Evolutionary conservation across 2,113 vertebrate genomes (phyloP).

Genomic region (Papio anubis): DNA sequence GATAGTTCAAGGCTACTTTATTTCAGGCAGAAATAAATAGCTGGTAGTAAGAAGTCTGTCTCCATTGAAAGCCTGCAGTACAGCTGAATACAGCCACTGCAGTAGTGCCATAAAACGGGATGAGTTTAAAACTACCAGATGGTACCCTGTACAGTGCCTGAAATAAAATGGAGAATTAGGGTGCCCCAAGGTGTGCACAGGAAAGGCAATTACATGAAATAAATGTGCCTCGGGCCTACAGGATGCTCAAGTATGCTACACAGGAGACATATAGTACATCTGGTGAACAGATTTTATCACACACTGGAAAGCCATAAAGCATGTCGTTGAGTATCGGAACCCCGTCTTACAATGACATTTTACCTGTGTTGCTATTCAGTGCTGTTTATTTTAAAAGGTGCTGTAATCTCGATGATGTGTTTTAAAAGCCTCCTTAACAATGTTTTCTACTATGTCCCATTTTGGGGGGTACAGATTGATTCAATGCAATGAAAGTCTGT

Average conservation of each 20-base stretch:
- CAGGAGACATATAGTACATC: slow-evolving; percentile 92
- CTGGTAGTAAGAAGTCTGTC: slow-evolving; percentile 81
- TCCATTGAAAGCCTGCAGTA: slow-evolving; percentile 78
- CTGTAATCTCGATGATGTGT: slow-evolving; percentile 87
- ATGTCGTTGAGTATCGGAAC: slow-evolving; percentile 83
- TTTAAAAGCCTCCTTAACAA: slow-evolving; percentile 87
- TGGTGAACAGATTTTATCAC: slow-evolving; percentile 91
- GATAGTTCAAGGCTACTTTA: slow-evolving; percentile 82
- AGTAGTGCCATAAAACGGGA: slow-evolving; percentile 85
- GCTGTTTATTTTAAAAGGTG: slow-evolving; percentile 89
- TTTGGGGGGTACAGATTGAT: slow-evolving; percentile 74
- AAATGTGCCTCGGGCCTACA: slow-evolving; percentile 96
- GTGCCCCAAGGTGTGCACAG: slow-evolving; percentile 96
- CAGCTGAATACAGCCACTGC: slow-evolving; percentile 81
- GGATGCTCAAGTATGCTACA: slow-evolving; percentile 91
- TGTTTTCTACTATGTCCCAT: slow-evolving; percentile 80
- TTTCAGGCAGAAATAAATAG: slow-evolving; percentile 86
- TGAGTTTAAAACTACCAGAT: slow-evolving; percentile 94
- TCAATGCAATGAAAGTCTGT: slow-evolving; percentile 64
- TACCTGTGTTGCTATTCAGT: slow-evolving; percentile 88
- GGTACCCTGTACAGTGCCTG: slow-evolving; percentile 97
- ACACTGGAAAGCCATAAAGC: slow-evolving; percentile 89
- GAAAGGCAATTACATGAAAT: slow-evolving; percentile 99
- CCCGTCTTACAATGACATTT: slow-evolving; percentile 86
- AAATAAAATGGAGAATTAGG: slow-evolving; percentile 99